Evolutionary conservation across 1,140 invertebrate genomes (phyloP).

Genomic region (Drosophila paulistorum): DNA sequence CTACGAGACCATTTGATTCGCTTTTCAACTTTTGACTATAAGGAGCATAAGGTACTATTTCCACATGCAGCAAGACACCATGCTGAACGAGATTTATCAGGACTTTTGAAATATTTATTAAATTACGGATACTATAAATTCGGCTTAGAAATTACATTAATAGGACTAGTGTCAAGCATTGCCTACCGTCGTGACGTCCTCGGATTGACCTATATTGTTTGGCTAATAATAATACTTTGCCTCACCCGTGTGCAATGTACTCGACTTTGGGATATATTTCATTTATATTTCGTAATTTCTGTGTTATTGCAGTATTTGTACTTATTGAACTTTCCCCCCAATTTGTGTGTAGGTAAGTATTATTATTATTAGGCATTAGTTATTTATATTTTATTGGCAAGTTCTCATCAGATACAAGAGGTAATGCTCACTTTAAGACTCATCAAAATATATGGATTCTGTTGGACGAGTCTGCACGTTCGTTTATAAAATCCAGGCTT

Average conservation of each 20-base stretch:
- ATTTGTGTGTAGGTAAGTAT: conserved; percentile 87
- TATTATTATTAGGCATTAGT: not conserved
- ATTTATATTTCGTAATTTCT: conserved; percentile 90
- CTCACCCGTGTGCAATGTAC: conserved; percentile 87
- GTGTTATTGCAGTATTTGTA: conserved; percentile 95
- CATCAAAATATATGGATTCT: conserved; percentile 17
- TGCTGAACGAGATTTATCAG: conserved; percentile 91
- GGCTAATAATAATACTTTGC: conserved; percentile 91
- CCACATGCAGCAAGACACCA: conserved; percentile 89
- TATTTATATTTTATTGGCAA: not conserved
- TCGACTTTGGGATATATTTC: conserved; percentile 93
- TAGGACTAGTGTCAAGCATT: conserved; percentile 93
- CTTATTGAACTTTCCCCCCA: conserved; percentile 94
- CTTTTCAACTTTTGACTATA: conserved; percentile 31
- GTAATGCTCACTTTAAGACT: not conserved
- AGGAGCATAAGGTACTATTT: conserved; percentile 90
- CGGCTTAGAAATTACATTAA: conserved; percentile 95
- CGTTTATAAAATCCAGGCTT: conserved; percentile 86
- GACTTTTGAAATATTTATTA: conserved; percentile 93
- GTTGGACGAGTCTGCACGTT: conserved; percentile 18
- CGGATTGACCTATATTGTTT: conserved; percentile 93
- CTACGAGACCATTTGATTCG: conserved; percentile 92
- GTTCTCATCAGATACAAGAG: not conserved
- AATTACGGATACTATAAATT: conserved; percentile 98
- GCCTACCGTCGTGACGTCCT: conserved; percentile 95